Conservation (phyloP, 2,888 invertebrate species). For the Colletes collaris region DNA sequence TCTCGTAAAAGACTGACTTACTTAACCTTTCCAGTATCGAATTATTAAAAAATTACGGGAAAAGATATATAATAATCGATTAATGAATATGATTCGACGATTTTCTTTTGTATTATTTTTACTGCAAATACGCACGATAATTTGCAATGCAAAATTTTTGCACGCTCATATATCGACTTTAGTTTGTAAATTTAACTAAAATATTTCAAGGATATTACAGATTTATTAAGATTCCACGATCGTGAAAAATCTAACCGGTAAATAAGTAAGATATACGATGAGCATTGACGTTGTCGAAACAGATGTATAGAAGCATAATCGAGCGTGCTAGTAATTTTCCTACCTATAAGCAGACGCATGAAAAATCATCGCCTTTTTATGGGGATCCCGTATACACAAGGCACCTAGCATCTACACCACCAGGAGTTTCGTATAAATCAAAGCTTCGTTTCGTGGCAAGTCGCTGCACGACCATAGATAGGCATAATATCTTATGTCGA, state of each 20-base stretch:
- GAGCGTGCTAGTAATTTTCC: slow-evolving; percentile 15
- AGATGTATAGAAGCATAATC: slow-evolving; percentile 14
- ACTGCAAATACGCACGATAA: too few species aligned
- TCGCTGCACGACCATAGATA: slow-evolving; percentile 63
- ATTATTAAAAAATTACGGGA: too few species aligned
- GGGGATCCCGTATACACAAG: slow-evolving; percentile 14
- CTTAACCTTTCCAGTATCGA: background rate
- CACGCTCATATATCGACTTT: too few species aligned
- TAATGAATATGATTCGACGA: too few species aligned
- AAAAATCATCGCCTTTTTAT: slow-evolving; percentile 21
- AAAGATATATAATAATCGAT: too few species aligned
- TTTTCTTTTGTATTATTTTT: too few species aligned
- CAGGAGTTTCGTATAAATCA: slow-evolving; percentile 74
- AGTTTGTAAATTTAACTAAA: too few species aligned
- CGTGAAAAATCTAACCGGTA: background rate
- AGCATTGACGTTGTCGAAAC: background rate
- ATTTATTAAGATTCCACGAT: background rate
- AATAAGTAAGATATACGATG: background rate
- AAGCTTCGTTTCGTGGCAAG: slow-evolving; percentile 74
- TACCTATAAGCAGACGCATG: slow-evolving; percentile 5
- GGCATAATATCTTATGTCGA: slow-evolving; percentile 74
- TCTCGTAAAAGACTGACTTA: background rate
- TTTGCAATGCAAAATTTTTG: too few species aligned
- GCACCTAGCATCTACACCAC: slow-evolving; percentile 53
- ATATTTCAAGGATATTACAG: too few species aligned